phyloP scores from a whole-genome alignment of 2,888 invertebrate species.

The Eumerus sabulonum region DNA sequence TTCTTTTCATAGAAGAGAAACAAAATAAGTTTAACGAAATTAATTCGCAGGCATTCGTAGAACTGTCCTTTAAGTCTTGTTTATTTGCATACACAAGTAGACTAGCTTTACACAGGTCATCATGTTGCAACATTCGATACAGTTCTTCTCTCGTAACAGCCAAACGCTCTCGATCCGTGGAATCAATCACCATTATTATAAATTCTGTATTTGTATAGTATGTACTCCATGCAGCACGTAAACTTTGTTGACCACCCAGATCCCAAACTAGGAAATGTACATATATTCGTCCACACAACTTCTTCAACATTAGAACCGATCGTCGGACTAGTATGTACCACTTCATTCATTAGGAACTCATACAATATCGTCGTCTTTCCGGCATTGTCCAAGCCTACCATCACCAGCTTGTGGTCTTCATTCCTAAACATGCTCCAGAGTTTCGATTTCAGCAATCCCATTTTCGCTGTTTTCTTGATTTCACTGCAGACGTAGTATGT shows the following conservation, averaged over 20 bases:
- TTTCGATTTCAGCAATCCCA: too few species aligned
- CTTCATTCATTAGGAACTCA: constrained; percentile 97
- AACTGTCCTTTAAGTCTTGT: too few species aligned
- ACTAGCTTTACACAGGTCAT: constrained; percentile 95
- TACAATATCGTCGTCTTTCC: constrained; percentile 99
- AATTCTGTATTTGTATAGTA: constrained; percentile 99
- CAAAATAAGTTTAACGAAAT: too few species aligned
- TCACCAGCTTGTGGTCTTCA: constrained; percentile 97
- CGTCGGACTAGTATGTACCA: constrained; percentile 98
- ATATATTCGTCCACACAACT: constrained; percentile 97
- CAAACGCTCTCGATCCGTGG: constrained; percentile 94
- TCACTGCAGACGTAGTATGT: too few species aligned
- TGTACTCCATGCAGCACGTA: constrained; percentile 98
- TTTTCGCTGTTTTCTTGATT: too few species aligned
- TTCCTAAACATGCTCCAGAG: too few species aligned
- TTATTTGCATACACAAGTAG: constrained; percentile 98
- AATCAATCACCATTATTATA: constrained; percentile 98
- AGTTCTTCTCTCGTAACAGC: constrained; percentile 94
- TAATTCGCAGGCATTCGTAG: too few species aligned
- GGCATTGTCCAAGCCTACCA: constrained; percentile 98
- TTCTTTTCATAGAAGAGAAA: too few species aligned
- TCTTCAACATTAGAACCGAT: constrained; percentile 99
- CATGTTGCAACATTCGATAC: constrained; percentile 95
- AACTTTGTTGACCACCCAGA: constrained; percentile 96
- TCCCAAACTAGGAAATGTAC: constrained; percentile 99